Conservation (phyloP, 2,888 invertebrate genomes). For the Mylabris sibirica region DNA sequence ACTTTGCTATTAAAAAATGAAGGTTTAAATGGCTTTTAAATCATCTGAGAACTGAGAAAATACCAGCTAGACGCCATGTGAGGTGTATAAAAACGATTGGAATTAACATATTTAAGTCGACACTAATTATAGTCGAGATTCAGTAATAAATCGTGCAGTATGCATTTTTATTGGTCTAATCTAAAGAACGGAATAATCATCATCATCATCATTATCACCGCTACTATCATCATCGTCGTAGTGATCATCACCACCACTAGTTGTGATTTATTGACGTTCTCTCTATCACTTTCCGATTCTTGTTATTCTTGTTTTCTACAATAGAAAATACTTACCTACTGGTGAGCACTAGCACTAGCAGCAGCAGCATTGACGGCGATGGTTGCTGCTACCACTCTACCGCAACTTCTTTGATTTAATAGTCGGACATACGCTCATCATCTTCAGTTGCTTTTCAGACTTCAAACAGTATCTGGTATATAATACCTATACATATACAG, state of each 20-base stretch:
- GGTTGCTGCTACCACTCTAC: conserved; percentile 51
- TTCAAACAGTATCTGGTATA: conserved; percentile 32
- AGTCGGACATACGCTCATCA: conserved; percentile 52
- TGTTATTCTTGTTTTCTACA: conserved; percentile 6
- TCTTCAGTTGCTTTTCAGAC: conserved; percentile 53
- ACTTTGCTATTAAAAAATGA: no score
- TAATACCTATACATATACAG: no score
- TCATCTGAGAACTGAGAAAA: no score
- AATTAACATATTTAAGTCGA: background rate
- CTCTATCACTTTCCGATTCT: background rate
- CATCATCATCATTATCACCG: background rate
- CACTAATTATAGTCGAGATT: background rate
- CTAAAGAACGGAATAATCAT: conserved; percentile 3
- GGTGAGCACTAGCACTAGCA: conserved; percentile 28
- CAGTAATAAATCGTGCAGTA: background rate
- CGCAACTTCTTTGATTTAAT: conserved; percentile 56
- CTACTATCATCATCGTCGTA: conserved; percentile 31
- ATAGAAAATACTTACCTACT: conserved; percentile 28
- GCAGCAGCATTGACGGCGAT: conserved; percentile 47
- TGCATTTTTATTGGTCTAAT: background rate
- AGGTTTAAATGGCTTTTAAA: no score
- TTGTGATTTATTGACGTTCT: background rate
- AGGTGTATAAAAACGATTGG: background rate
- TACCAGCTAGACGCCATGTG: background rate
- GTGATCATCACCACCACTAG: conserved; percentile 38